These are phyloP conservation scores for Acanthoscelides obtectus DNA, from an alignment of 2,888 invertebrate species.

Conservation along the genomic window DNA sequence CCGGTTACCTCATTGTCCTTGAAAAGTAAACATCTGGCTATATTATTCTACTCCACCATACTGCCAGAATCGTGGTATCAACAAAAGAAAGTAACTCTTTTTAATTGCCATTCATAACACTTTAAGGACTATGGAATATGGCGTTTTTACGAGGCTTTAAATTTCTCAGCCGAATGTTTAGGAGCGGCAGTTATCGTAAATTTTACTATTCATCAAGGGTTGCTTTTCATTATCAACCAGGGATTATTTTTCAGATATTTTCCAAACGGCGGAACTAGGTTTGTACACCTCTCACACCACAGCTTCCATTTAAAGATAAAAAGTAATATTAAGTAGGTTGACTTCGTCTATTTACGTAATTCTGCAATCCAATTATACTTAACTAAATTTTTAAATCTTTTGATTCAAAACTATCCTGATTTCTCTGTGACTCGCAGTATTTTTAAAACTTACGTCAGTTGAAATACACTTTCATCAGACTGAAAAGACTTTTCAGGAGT, in stretches of 20 bases:
- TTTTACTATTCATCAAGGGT: constrained; percentile 17
- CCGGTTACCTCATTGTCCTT: neutral
- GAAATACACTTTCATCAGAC: too few species aligned
- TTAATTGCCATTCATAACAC: constrained; percentile 20
- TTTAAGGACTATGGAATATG: constrained; percentile 21
- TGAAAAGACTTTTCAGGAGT: too few species aligned
- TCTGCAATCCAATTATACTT: too few species aligned
- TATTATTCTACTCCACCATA: neutral
- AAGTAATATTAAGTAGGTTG: neutral
- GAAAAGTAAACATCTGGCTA: neutral
- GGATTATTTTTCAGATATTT: neutral
- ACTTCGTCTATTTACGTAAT: too few species aligned
- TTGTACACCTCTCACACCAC: neutral
- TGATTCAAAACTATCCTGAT: too few species aligned
- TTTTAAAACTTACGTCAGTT: too few species aligned
- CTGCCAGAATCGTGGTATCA: constrained; percentile 4
- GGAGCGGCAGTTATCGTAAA: constrained; percentile 16
- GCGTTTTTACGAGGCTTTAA: constrained; percentile 16
- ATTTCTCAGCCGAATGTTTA: constrained; percentile 14
- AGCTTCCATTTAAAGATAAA: neutral
- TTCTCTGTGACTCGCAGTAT: too few species aligned
- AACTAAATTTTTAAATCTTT: too few species aligned
- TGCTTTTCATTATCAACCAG: constrained; percentile 16
- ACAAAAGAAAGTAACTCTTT: constrained; percentile 16
- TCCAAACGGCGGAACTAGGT: neutral